phyloP scores from a whole-genome alignment of 1,140 invertebrate genomes.

The Drusus annulatus region DNA sequence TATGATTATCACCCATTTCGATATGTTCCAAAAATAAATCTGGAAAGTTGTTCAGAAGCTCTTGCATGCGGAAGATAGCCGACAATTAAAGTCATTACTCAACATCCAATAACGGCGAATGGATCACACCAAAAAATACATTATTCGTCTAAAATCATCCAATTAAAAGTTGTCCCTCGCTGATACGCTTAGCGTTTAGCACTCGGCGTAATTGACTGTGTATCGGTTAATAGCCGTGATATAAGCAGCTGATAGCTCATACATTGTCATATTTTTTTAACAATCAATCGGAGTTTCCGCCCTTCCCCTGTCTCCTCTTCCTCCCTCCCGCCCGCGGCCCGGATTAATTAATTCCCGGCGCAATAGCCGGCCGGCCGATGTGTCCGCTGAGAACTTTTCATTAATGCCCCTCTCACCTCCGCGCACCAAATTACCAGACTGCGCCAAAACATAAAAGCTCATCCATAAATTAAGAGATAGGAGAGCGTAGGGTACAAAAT shows the following conservation, averaged over 20 bases:
- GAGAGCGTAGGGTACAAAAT: slow-evolving; percentile 59
- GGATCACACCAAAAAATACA: neutral
- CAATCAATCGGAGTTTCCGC: slow-evolving; percentile 37
- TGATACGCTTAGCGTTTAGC: neutral
- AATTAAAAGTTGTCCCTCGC: slow-evolving; percentile 33
- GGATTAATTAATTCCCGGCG: slow-evolving; percentile 56
- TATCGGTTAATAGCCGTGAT: slow-evolving; percentile 11
- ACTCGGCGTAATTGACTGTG: neutral
- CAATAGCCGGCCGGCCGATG: slow-evolving; percentile 37
- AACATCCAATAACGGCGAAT: neutral
- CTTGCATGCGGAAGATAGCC: neutral
- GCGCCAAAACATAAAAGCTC: slow-evolving; percentile 60
- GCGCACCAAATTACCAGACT: slow-evolving; percentile 57
- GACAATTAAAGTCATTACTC: neutral
- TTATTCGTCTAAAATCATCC: slow-evolving; percentile 10
- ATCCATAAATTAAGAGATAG: slow-evolving; percentile 60
- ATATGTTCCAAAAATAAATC: too few species aligned
- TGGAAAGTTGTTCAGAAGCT: too few species aligned
- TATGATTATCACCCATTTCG: too few species aligned
- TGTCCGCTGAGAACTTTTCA: slow-evolving; percentile 58
- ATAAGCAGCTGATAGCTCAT: slow-evolving; percentile 27
- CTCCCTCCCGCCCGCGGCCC: neutral
- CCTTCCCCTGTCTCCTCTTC: neutral
- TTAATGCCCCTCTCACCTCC: slow-evolving; percentile 46
- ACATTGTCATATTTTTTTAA: slow-evolving; percentile 38